Percentiles rank a stretch among this genome's conserved stretches.
Evolutionary conservation across 2,888 invertebrate species (phyloP).

Genomic region (Itoplectis maculator): DNA sequence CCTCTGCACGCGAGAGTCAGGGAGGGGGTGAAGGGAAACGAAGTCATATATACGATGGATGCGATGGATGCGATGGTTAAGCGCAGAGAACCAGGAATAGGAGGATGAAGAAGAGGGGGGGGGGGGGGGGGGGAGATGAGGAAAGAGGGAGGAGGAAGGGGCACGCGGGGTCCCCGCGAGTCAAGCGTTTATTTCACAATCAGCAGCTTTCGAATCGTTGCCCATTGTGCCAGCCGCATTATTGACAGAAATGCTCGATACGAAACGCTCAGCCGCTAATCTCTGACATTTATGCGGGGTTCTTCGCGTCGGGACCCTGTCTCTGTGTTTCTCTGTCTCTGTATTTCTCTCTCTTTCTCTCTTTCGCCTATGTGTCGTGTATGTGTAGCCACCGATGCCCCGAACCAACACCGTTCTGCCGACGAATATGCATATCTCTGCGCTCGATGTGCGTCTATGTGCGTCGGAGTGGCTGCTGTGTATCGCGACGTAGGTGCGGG

Average conservation of each 20-base stretch:
- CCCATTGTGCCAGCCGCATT: constrained; percentile 79
- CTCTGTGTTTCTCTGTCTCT: no score
- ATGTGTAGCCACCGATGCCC: no score
- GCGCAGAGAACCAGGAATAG: no score
- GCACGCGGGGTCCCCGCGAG: constrained; percentile 54
- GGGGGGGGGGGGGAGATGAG: constrained; percentile 45
- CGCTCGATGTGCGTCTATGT: constrained; percentile 40
- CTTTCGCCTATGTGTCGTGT: no score
- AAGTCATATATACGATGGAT: constrained; percentile 49
- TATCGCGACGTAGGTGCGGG: constrained; percentile 30
- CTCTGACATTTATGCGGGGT: constrained; percentile 81
- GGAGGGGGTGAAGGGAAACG: constrained; percentile 35
- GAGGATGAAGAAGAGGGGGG: no score
- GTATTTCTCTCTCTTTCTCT: no score
- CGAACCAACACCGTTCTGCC: no score
- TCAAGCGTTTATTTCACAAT: constrained; percentile 82
- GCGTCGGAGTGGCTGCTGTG: constrained; percentile 46
- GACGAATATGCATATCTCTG: constrained; percentile 65
- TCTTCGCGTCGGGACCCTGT: constrained; percentile 71
- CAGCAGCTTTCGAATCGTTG: constrained; percentile 82
- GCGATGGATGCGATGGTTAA: constrained; percentile 4
- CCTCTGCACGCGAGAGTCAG: no score
- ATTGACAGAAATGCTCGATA: constrained; percentile 83
- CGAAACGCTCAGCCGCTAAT: constrained; percentile 80
- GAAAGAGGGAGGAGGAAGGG: constrained; percentile 48